phyloP scores from a whole-genome alignment of 1,140 invertebrate genomes.

The Drosophila sproati region DNA sequence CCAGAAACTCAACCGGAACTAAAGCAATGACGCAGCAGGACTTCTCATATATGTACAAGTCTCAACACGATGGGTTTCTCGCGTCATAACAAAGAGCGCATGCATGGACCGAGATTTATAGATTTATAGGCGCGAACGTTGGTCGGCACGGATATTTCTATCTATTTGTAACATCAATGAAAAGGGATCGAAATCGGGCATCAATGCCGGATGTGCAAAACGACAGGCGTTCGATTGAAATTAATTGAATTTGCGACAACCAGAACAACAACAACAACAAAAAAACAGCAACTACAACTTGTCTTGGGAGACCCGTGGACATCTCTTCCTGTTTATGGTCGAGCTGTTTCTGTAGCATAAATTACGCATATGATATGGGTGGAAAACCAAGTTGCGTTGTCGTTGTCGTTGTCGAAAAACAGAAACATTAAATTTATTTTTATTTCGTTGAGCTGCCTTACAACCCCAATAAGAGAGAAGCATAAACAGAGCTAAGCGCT shows the following conservation, averaged over 20 bases:
- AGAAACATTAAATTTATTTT: constrained; percentile 83
- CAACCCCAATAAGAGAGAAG: constrained; percentile 57
- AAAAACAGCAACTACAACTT: constrained; percentile 41
- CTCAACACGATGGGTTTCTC: constrained; percentile 60
- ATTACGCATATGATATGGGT: constrained; percentile 77
- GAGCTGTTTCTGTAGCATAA: constrained; percentile 77
- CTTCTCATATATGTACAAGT: constrained; percentile 30
- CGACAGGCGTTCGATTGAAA: constrained; percentile 85
- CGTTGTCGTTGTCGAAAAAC: constrained; percentile 53
- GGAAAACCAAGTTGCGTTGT: constrained; percentile 16
- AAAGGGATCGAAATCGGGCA: constrained; percentile 41
- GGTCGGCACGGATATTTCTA: constrained; percentile 33
- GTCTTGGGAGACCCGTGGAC: constrained; percentile 56
- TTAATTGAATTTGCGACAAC: constrained; percentile 83
- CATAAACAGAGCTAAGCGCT: constrained; percentile 50
- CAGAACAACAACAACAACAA: constrained; percentile 36
- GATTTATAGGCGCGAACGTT: constrained; percentile 43
- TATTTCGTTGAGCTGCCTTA: constrained; percentile 53
- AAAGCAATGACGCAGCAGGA: constrained; percentile 80
- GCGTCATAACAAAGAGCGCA: constrained; percentile 64
- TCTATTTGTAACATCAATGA: constrained; percentile 56
- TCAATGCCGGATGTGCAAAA: constrained; percentile 74
- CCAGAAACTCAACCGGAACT: constrained; percentile 70
- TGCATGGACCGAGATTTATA: constrained; percentile 69
- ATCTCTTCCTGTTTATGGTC: constrained; percentile 77